These are phyloP conservation scores for Elanus axillaris DNA, from an alignment of 2,113 vertebrate species.

Conservation along the genomic window DNA sequence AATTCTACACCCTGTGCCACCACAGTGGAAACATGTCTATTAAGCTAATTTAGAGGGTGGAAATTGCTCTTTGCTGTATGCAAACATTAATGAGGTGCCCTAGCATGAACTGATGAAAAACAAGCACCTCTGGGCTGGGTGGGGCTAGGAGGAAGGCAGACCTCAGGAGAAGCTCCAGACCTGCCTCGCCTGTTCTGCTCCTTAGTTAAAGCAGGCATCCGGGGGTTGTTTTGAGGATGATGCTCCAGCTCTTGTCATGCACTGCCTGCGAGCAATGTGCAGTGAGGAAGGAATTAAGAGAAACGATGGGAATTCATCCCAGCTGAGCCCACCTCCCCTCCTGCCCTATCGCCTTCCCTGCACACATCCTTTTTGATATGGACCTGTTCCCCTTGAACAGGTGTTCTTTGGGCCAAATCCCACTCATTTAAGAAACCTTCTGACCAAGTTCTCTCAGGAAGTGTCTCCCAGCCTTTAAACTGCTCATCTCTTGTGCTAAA, in stretches of 20 bases:
- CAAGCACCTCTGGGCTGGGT: background rate
- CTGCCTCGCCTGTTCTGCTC: background rate
- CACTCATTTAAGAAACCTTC: background rate
- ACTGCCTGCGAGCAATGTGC: fast-evolving
- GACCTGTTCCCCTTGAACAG: background rate
- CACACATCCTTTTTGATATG: background rate
- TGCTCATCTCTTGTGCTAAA: background rate
- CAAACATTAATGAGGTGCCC: background rate
- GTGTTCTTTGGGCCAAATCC: background rate
- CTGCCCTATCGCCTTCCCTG: background rate
- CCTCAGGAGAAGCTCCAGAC: background rate
- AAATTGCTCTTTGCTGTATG: background rate
- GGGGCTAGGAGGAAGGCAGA: background rate
- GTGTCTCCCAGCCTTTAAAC: background rate
- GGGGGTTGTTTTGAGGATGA: background rate
- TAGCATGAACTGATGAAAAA: background rate
- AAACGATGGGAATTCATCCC: background rate
- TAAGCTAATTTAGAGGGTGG: background rate
- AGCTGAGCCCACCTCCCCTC: background rate
- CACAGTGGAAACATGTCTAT: background rate
- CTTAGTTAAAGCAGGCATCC: background rate
- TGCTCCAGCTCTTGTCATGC: background rate
- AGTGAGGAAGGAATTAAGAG: background rate
- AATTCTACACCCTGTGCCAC: background rate
- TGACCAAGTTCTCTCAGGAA: background rate